Percentiles rank a stretch among this genome's conserved stretches.
Conservation (phyloP, 2,113 vertebrate genomes). For the Micronycteris hirsuta region DNA sequence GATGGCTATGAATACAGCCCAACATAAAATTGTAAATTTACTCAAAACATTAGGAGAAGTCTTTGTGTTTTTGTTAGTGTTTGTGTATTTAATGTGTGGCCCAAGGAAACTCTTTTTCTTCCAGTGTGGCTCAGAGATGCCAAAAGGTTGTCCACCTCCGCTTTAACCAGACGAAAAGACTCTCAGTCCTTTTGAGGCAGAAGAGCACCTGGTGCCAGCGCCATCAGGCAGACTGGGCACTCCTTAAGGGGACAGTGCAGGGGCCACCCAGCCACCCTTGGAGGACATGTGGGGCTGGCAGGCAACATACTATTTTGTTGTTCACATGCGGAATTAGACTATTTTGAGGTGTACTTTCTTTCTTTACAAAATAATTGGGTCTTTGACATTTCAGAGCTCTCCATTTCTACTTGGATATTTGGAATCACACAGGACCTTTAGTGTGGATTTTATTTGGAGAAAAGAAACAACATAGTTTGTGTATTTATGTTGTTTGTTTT, state of each 20-base stretch:
- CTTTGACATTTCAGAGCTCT: conserved; percentile 89
- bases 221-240: not conserved
- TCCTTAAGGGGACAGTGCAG: conserved; percentile 78
- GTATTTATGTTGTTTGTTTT: conserved; percentile 68
- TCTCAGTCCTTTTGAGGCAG: not conserved
- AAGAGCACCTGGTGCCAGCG: not conserved
- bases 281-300: conserved; percentile 80
- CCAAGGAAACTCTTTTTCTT: no score
- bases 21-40: no score
- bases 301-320: conserved; percentile 92
- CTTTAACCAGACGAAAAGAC: not conserved
- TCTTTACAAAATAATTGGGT: conserved; percentile 85
- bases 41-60: no score
- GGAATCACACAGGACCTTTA: conserved; percentile 82
- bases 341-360: conserved; percentile 88
- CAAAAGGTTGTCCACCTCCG: no score
- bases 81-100: no score
- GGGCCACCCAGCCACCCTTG: conserved; percentile 83
- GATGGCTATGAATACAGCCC: no score
- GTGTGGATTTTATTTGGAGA: conserved; percentile 87
- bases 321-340: conserved; percentile 90
- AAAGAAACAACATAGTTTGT: conserved; percentile 82
- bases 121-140: no score
- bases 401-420: conserved; percentile 84
- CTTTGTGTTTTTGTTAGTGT: no score